Evolutionary conservation across 2,113 vertebrate genomes (phyloP).

Genomic region (Hemiprocne comata): DNA sequence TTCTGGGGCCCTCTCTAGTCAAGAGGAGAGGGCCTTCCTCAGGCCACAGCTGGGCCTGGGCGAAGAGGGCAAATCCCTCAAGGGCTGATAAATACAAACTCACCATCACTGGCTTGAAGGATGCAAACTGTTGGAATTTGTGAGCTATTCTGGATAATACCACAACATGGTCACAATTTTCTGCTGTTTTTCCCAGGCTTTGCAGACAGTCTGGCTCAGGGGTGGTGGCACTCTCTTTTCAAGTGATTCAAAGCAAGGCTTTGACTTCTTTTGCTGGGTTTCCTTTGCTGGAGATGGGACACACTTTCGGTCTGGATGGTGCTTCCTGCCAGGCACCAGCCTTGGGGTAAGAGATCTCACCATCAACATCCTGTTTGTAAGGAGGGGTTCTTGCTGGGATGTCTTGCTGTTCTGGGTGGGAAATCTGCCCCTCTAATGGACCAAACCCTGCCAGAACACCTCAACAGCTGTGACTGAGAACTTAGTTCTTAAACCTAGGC

Average conservation of each 20-base stretch:
- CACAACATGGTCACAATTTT: neutral
- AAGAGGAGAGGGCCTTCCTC: neutral
- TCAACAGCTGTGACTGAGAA: neutral
- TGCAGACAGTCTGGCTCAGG: neutral
- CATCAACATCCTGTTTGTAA: neutral
- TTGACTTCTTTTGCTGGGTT: neutral
- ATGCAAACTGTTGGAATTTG: neutral
- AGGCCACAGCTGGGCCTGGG: neutral
- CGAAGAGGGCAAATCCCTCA: neutral
- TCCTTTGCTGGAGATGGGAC: neutral
- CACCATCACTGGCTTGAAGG: neutral
- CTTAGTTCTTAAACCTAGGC: neutral
- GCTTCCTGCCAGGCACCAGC: neutral
- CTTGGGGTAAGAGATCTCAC: neutral
- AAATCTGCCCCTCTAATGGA: neutral
- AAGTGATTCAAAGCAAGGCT: neutral
- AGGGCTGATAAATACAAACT: neutral
- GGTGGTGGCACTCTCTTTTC: neutral
- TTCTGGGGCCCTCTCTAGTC: neutral
- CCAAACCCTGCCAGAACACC: neutral
- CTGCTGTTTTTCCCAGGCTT: neutral
- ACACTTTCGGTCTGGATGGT: accelerated
- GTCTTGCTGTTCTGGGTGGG: neutral
- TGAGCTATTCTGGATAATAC: neutral
- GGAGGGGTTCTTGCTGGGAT: neutral